A percentile compares a stretch with the other conserved stretches of the same genome.
Conservation (phyloP, 2,888 invertebrate species). For the Eupsilia transversa region DNA sequence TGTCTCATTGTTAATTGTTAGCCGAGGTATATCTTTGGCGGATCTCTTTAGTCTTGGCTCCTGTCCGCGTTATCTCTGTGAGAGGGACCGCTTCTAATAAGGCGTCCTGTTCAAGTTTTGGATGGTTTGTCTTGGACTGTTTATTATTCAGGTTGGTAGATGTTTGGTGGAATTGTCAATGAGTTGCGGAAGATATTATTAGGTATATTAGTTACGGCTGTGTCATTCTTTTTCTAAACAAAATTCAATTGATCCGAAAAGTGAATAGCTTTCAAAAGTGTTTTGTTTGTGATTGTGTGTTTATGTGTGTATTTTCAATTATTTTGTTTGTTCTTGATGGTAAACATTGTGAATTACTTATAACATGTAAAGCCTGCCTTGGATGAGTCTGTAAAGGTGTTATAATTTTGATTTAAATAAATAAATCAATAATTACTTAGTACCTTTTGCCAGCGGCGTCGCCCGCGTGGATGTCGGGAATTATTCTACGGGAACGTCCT, state of each 20-base stretch:
- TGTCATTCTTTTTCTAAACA: not conserved
- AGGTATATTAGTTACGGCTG: not conserved
- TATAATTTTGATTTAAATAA: too few relatives aligned
- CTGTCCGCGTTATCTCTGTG: conserved; percentile 84
- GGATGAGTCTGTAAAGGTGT: too few relatives aligned
- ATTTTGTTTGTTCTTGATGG: too few relatives aligned
- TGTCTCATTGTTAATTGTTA: conserved; percentile 91
- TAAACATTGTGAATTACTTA: too few relatives aligned
- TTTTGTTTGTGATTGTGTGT: too few relatives aligned
- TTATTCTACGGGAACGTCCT: too few relatives aligned
- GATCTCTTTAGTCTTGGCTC: conserved; percentile 85
- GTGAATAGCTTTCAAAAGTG: not conserved
- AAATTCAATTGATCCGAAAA: not conserved
- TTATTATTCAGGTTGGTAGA: conserved; percentile 15
- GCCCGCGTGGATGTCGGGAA: too few relatives aligned
- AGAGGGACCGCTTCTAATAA: conserved; percentile 74
- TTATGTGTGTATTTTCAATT: too few relatives aligned
- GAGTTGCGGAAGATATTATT: too few relatives aligned
- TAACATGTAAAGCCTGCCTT: too few relatives aligned
- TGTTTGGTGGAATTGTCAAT: not conserved
- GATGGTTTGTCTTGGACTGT: conserved; percentile 37
- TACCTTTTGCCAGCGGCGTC: too few relatives aligned
- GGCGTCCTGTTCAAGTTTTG: conserved; percentile 66
- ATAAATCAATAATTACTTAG: too few relatives aligned
- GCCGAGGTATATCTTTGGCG: conserved; percentile 83